Evolutionary conservation across 2,797 vertebrate genomes (phyloP), one percentile per base, ranked within the genome.

Genomic region (Gallinago stenura): DNA sequence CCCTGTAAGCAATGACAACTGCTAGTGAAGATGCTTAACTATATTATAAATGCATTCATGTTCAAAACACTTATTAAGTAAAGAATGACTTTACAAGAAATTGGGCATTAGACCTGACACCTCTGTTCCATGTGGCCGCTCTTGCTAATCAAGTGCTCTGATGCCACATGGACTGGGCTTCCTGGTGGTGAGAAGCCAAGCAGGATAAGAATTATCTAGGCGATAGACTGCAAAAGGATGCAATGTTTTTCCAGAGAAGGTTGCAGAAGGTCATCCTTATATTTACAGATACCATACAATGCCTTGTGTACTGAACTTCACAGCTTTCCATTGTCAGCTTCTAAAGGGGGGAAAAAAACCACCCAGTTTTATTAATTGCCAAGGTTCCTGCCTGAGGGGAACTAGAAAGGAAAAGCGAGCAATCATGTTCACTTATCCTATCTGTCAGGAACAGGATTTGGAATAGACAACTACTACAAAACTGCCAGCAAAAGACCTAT

Each of bases 151-250:
- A 94, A 95, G 53, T 0, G 0, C 41, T 80, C 41, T 3, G 22
- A 58, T 87, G 85, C 90, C 90, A 87, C 94, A 96, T 81, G 86
- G 92, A 76, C 78, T 7, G 66, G 89, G 83, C 75, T 97, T 97
- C 95, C 96, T 89, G 88, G n/a, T 89, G 93, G 94, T 78, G 0
- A 81, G 77, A 80, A 91, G 95, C 92, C 95, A 90, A 87, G 85
- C 66, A 93, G 79, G 93, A 96, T 96, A 93, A 95, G 93, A 84
- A 91, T 91, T 97, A 96, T 96, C 97, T 87, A 14, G 16, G 58
- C 0, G 87, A 97, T 91, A 96, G 85, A 68, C 54, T 46, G 53
- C 76, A 76, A 93, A 91, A 92, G 92, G 95, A 96, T 94, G 73
- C 91, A 70, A 45, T 93, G 90, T 92, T 94, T 95, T 94, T 93